Conservation (phyloP, 2,797 vertebrate species). For the Cossypha niveicapilla region DNA sequence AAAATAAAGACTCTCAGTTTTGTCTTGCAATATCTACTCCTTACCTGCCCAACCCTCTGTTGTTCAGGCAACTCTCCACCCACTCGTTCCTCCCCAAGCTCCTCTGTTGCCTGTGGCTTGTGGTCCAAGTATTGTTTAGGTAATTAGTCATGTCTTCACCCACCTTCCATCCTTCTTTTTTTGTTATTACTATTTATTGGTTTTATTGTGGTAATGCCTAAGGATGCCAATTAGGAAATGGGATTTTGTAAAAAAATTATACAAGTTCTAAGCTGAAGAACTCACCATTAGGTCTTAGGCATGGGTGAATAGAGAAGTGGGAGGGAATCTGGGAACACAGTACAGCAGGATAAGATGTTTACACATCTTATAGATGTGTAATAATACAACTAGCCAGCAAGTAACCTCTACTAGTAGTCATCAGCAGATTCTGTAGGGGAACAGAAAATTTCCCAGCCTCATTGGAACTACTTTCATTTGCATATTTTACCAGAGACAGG, state of each 20-base stretch:
- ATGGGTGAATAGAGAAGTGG: not conserved
- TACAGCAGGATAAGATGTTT: not conserved
- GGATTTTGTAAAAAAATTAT: not conserved
- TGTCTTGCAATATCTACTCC: constrained; percentile 26
- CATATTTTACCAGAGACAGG: not conserved
- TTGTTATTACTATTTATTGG: constrained; percentile 40
- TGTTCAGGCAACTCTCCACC: constrained; percentile 12
- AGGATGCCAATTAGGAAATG: not conserved
- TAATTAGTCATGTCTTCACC: constrained; percentile 42
- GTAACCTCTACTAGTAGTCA: not conserved
- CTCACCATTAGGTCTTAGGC: not conserved
- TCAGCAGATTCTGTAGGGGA: not conserved
- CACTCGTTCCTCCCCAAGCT: not conserved
- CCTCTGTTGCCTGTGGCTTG: not conserved
- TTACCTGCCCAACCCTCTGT: not conserved
- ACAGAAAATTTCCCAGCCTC: not conserved
- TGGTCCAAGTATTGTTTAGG: constrained; percentile 33
- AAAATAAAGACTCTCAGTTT: constrained; percentile 23
- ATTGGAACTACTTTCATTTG: not conserved
- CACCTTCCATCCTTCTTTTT: not conserved
- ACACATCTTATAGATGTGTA: not conserved
- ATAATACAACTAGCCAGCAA: not conserved
- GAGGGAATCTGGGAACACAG: not conserved
- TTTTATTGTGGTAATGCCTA: constrained; percentile 20
- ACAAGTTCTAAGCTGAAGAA: not conserved